These are phyloP conservation scores for Chrysolina americana DNA, from an alignment of 2,888 invertebrate species.

Conservation along the genomic window DNA sequence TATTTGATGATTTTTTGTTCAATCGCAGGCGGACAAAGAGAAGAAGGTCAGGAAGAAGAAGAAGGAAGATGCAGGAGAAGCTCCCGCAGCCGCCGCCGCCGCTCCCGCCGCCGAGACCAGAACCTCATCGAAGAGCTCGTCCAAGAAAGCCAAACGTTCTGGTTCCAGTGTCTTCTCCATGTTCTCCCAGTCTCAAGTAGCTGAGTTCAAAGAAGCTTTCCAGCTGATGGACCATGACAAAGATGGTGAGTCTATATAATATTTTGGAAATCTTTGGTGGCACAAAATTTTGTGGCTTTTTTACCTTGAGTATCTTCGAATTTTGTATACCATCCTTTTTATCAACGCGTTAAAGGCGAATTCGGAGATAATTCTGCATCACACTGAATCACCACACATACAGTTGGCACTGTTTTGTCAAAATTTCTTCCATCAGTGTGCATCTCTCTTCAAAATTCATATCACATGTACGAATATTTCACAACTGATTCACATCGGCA, in stretches of 20 bases:
- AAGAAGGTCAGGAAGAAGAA: constrained; percentile 94
- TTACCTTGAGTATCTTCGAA: no score
- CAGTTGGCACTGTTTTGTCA: no score
- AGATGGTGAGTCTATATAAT: constrained; percentile 70
- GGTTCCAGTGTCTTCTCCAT: constrained; percentile 97
- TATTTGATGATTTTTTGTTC: no score
- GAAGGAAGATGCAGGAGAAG: constrained; percentile 79
- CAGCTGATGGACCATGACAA: constrained; percentile 97
- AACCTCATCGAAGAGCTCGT: constrained; percentile 87
- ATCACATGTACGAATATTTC: no score
- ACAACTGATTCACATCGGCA: no score
- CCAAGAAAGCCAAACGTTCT: constrained; percentile 87
- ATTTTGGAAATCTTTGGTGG: neutral
- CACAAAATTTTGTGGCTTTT: no score
- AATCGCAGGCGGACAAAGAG: constrained; percentile 88
- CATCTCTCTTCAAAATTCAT: no score
- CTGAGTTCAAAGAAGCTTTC: constrained; percentile 96
- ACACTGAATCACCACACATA: no score
- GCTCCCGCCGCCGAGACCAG: constrained; percentile 80
- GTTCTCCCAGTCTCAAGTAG: constrained; percentile 92
- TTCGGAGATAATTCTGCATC: no score
- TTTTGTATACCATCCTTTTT: no score
- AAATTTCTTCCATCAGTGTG: no score
- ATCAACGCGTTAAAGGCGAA: no score
- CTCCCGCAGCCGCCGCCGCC: constrained; percentile 80